These are phyloP conservation scores for Scaptomyza caliginosa DNA, from an alignment of 2,888 invertebrate genomes.

Conservation along the genomic window DNA sequence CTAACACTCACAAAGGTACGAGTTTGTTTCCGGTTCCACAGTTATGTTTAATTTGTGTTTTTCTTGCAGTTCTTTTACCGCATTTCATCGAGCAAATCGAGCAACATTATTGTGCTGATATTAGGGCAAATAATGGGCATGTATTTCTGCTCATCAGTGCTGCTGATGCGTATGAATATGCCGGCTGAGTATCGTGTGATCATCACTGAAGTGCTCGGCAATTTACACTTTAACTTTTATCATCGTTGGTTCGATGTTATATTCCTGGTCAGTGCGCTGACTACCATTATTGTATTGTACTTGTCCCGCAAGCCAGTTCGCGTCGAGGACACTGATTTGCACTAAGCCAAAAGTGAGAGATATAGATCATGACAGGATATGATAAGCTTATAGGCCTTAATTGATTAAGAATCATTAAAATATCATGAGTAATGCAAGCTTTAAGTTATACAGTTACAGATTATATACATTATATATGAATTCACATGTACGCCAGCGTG, in stretches of 20 bases:
- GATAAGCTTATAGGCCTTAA: constrained; percentile 41
- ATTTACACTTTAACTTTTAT: constrained; percentile 99
- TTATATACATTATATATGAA: constrained; percentile 23
- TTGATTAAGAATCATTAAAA: constrained; percentile 46
- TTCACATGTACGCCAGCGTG: constrained; percentile 36
- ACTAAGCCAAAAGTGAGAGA: constrained; percentile 46
- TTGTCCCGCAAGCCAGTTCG: constrained; percentile 95
- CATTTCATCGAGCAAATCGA: constrained; percentile 99
- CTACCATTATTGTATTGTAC: constrained; percentile 97
- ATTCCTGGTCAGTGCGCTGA: constrained; percentile 97
- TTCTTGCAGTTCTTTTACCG: constrained; percentile 97
- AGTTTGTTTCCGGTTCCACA: rapidly evolving
- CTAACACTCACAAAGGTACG: constrained; percentile 97
- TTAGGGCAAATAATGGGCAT: constrained; percentile 99
- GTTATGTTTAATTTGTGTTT: not conserved
- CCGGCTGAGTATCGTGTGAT: constrained; percentile 98
- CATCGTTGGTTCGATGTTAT: constrained; percentile 99
- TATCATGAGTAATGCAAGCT: constrained; percentile 49
- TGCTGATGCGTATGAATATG: constrained; percentile 99
- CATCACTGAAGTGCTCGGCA: constrained; percentile 93
- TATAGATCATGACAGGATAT: constrained; percentile 27
- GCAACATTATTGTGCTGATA: constrained; percentile 98
- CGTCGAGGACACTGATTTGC: constrained; percentile 81
- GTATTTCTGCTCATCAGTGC: constrained; percentile 99
- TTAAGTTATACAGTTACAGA: constrained; percentile 48